These are phyloP conservation scores for Stegostoma tigrinum DNA, from an alignment of 2,113 vertebrate genomes.

Conservation along the genomic window DNA sequence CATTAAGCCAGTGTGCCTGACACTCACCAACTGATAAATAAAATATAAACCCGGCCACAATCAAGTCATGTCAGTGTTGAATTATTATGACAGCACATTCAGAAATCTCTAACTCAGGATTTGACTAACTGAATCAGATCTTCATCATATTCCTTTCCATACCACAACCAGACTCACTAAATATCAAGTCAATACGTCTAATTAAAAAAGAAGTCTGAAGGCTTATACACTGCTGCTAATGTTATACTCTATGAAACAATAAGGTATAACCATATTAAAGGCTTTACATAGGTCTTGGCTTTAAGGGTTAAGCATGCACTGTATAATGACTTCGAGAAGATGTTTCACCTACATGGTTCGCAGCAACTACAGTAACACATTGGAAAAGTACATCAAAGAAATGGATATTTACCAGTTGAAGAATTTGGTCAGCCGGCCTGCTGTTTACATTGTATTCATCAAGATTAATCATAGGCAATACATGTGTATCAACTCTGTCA, in stretches of 20 bases:
- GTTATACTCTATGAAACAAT: neutral
- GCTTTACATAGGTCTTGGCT: neutral
- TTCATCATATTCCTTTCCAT: neutral
- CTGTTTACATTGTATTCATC: neutral
- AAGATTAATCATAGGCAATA: neutral
- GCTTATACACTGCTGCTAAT: neutral
- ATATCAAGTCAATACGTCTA: neutral
- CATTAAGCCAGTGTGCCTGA: neutral
- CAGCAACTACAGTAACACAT: neutral
- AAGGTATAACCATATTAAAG: neutral
- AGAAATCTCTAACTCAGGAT: neutral
- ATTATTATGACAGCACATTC: neutral
- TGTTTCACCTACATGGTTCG: neutral
- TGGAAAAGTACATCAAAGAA: constrained; percentile 21
- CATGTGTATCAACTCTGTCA: neutral
- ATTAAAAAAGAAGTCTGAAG: neutral
- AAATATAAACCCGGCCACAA: neutral
- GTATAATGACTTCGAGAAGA: neutral
- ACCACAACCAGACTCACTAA: neutral
- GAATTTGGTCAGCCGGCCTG: constrained; percentile 12
- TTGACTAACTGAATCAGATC: neutral
- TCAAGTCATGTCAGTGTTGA: neutral
- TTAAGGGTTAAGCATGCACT: constrained; percentile 7
- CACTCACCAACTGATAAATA: constrained; percentile 3
- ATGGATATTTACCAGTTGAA: constrained; percentile 24